Evolutionary conservation across 2,113 vertebrate species (phyloP).

Genomic region (Romanogobio albipinnatus): DNA sequence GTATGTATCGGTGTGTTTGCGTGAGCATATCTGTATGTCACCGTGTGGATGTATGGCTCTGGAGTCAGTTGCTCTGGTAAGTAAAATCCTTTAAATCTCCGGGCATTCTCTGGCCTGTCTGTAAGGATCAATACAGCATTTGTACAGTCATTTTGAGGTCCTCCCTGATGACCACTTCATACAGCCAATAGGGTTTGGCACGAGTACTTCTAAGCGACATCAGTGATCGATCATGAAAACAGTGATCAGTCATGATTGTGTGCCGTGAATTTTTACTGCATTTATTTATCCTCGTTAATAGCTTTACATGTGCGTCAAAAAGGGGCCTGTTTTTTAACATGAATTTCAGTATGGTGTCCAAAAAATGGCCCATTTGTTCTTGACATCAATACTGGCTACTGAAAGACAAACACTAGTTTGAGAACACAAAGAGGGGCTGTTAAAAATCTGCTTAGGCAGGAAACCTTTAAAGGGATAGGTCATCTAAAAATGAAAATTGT

Average conservation of each 20-base stretch:
- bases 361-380: background rate
- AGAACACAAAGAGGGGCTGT: too few species aligned
- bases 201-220: background rate
- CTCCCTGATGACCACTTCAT: slow-evolving; percentile 46
- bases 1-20: background rate
- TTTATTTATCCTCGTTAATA: background rate
- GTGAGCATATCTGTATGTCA: background rate
- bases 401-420: too few species aligned
- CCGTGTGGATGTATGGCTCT: background rate
- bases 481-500: background rate
- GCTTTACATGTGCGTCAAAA: background rate
- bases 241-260: background rate
- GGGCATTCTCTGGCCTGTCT: slow-evolving; percentile 38
- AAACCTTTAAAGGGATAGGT: background rate
- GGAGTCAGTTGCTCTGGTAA: slow-evolving; percentile 39
- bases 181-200: slow-evolving; percentile 13
- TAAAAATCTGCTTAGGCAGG: too few species aligned
- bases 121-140: slow-evolving; percentile 44
- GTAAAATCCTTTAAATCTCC: slow-evolving; percentile 52
- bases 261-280: background rate
- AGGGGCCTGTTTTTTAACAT: background rate
- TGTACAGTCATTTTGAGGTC: slow-evolving; percentile 41
- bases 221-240: background rate
- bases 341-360: background rate
- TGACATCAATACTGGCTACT: background rate